Percentiles rank a stretch among this genome's conserved stretches.
Evolutionary conservation across 1,140 invertebrate species (phyloP).

Genomic region (Ditylenchus dipsaci): DNA sequence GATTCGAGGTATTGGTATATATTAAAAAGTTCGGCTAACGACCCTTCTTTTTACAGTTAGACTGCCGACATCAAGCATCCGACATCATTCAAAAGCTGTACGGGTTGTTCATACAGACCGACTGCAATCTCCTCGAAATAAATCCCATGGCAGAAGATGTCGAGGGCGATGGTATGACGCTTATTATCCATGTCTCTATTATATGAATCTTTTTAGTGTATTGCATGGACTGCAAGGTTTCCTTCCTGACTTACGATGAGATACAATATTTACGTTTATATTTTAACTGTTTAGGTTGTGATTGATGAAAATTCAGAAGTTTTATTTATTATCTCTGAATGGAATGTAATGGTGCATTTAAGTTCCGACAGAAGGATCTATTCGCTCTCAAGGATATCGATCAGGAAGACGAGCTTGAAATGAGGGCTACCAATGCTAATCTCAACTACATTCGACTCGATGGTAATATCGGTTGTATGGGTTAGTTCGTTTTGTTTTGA

Average conservation of each 20-base stretch:
- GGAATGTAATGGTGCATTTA: no score
- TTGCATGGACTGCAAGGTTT: conserved; percentile 81
- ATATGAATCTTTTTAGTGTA: conserved; percentile 69
- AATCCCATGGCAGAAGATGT: conserved; percentile 94
- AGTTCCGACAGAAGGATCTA: conserved; percentile 82
- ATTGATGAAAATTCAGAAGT: conserved; percentile 88
- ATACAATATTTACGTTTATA: no score
- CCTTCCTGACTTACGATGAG: no score
- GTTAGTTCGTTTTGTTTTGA: conserved; percentile 48
- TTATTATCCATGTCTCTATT: conserved; percentile 7
- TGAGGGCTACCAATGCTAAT: conserved; percentile 82
- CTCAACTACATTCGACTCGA: conserved; percentile 94
- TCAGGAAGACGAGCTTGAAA: conserved; percentile 88
- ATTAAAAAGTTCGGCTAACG: background rate
- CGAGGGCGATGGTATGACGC: conserved; percentile 68
- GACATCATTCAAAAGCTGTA: conserved; percentile 81
- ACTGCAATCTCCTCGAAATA: conserved; percentile 86
- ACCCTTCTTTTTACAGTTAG: conserved; percentile 10
- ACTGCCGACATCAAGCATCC: conserved; percentile 63
- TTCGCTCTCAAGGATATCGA: conserved; percentile 79
- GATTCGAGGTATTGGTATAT: conserved; percentile 65
- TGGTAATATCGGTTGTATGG: conserved; percentile 68
- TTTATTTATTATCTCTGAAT: no score
- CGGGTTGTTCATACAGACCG: conserved; percentile 80
- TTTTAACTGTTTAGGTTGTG: conserved; percentile 57